A percentile compares a stretch with the other conserved stretches of the same genome.
Conservation (phyloP, 1,140 invertebrate species). For the Hormaphis cornu region DNA sequence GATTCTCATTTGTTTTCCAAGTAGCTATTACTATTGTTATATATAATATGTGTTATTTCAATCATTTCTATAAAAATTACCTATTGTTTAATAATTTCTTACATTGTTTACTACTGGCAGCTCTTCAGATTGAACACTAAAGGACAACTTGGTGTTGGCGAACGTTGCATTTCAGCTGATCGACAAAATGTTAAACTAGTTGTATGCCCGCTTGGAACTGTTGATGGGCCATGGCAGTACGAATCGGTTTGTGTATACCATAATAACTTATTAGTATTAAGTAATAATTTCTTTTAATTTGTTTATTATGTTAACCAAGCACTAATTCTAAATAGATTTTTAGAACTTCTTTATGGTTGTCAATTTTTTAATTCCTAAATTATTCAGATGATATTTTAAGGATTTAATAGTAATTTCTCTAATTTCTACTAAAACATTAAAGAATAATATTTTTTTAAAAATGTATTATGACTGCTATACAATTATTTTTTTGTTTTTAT, state of each 20-base stretch:
- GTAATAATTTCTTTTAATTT: not conserved
- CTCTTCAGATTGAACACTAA: conserved; percentile 83
- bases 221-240: conserved; percentile 87
- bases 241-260: conserved; percentile 50
- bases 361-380: not conserved
- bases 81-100: not conserved
- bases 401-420: too few relatives aligned
- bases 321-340: not conserved
- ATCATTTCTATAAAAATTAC: too few relatives aligned
- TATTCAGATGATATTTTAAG: too few relatives aligned
- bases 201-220: conserved; percentile 80
- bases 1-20: too few relatives aligned
- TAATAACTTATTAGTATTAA: not conserved
- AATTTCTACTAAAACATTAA: too few relatives aligned
- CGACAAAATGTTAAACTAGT: conserved; percentile 72
- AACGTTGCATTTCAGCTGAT: conserved; percentile 87
- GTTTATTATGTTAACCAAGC: not conserved
- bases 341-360: not conserved
- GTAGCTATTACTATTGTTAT: too few relatives aligned
- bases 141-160: conserved; percentile 89
- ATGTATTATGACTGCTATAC: too few relatives aligned
- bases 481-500: too few relatives aligned
- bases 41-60: too few relatives aligned
- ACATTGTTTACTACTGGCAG: conserved; percentile 47
- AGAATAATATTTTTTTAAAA: too few relatives aligned